phyloP scores from a whole-genome alignment of 2,113 vertebrate species.

The Bubo blakistoni region DNA sequence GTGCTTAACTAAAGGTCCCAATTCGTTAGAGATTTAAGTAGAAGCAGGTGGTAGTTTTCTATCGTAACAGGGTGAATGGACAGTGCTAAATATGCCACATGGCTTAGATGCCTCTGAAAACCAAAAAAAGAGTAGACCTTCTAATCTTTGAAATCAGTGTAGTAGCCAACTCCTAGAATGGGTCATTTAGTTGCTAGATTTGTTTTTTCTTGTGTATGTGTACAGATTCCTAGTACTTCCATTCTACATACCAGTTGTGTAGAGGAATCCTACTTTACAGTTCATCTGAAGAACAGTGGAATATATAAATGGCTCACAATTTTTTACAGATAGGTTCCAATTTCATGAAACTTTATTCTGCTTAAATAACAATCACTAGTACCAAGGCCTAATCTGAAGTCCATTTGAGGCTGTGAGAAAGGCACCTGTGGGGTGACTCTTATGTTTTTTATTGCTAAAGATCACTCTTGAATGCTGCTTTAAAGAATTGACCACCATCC shows the following conservation, averaged over 20 bases:
- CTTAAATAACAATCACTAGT: neutral
- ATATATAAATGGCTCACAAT: neutral
- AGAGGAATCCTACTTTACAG: neutral
- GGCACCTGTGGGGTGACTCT: neutral
- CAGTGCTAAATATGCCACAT: neutral
- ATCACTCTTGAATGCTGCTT: neutral
- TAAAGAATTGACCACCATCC: neutral
- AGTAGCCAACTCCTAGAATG: neutral
- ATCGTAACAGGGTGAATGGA: neutral
- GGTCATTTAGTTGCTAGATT: neutral
- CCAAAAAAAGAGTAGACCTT: neutral
- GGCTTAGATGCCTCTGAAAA: neutral
- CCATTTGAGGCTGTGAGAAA: neutral
- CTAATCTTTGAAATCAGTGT: neutral
- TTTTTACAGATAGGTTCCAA: neutral
- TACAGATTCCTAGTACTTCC: neutral
- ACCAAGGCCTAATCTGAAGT: neutral
- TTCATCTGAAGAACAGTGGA: neutral
- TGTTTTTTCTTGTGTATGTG: neutral
- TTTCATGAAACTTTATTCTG: neutral
- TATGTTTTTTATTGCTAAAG: neutral
- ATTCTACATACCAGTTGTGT: neutral
- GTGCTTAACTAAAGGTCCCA: neutral
- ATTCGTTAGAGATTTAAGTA: neutral
- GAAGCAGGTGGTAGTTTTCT: neutral